Evolutionary conservation across 1,140 invertebrate genomes (phyloP).

Genomic region (Aphelinus certus): DNA sequence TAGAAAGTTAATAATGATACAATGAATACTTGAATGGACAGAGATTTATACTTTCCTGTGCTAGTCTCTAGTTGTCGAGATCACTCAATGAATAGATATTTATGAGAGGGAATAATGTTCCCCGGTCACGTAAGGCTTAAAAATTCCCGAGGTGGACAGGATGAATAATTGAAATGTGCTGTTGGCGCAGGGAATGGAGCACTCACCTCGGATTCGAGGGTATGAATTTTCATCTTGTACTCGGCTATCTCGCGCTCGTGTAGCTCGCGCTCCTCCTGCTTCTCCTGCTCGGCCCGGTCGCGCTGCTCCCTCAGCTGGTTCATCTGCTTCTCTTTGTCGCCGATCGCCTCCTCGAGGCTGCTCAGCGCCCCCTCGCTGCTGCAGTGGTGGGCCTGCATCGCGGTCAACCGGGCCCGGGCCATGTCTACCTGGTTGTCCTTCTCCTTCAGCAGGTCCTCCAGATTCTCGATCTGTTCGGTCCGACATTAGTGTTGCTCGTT

Average conservation of each 20-base stretch:
- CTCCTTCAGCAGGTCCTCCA: conserved; percentile 96
- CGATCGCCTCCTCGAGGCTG: conserved; percentile 93
- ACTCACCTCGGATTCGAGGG: conserved; percentile 82
- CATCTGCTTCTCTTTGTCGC: conserved; percentile 97
- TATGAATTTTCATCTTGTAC: conserved; percentile 93
- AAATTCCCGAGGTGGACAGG: no score
- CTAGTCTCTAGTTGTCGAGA: no score
- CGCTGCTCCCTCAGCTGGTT: conserved; percentile 89
- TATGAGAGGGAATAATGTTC: no score
- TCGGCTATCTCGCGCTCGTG: conserved; percentile 94
- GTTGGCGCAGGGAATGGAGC: no score
- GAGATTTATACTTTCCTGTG: no score
- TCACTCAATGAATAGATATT: no score
- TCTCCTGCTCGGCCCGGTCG: conserved; percentile 95
- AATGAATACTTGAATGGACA: no score
- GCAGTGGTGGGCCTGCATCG: conserved; percentile 93
- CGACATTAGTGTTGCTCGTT: not conserved
- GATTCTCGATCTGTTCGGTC: conserved; percentile 86
- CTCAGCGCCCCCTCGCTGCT: conserved; percentile 91
- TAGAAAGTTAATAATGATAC: no score
- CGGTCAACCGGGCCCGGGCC: conserved; percentile 86
- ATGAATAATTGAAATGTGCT: no score
- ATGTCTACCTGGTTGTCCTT: conserved; percentile 98
- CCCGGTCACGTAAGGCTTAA: no score
- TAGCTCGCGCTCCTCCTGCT: conserved; percentile 92